phyloP scores from a whole-genome alignment of 2,113 vertebrate species.

The Guaruba guarouba region DNA sequence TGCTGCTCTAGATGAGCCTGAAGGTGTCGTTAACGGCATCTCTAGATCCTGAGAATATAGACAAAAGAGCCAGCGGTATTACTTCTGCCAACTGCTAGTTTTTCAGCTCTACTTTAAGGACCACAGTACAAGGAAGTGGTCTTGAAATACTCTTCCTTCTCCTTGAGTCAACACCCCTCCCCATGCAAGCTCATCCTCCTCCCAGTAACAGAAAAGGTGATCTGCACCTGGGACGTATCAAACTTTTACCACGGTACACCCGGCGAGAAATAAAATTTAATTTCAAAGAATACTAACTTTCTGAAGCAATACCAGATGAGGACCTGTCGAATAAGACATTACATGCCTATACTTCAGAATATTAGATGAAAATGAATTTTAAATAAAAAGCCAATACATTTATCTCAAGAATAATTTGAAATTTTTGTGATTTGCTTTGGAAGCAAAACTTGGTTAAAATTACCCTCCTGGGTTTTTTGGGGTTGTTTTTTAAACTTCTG shows the following conservation, averaged over 20 bases:
- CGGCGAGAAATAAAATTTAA: rapidly evolving
- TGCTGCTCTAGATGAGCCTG: neutral
- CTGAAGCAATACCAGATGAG: rapidly evolving
- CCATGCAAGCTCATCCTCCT: rapidly evolving
- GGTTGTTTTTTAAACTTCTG: neutral
- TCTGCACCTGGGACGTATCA: neutral
- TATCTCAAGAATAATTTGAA: neutral
- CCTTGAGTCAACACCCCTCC: rapidly evolving
- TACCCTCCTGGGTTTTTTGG: neutral
- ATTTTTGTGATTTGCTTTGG: neutral
- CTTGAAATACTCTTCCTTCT: neutral
- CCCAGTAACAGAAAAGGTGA: neutral
- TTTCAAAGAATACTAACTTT: rapidly evolving
- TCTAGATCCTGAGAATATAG: rapidly evolving
- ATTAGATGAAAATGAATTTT: neutral
- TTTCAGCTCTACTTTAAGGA: rapidly evolving
- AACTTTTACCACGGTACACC: rapidly evolving
- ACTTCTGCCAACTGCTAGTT: neutral
- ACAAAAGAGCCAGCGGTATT: neutral
- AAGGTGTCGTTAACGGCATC: neutral
- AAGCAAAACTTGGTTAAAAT: neutral
- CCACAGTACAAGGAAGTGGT: rapidly evolving
- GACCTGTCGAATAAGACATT: rapidly evolving
- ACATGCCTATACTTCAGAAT: neutral
- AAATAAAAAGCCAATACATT: neutral